Conservation (phyloP, 2,888 invertebrate genomes). For the Cordilura impudica region DNA sequence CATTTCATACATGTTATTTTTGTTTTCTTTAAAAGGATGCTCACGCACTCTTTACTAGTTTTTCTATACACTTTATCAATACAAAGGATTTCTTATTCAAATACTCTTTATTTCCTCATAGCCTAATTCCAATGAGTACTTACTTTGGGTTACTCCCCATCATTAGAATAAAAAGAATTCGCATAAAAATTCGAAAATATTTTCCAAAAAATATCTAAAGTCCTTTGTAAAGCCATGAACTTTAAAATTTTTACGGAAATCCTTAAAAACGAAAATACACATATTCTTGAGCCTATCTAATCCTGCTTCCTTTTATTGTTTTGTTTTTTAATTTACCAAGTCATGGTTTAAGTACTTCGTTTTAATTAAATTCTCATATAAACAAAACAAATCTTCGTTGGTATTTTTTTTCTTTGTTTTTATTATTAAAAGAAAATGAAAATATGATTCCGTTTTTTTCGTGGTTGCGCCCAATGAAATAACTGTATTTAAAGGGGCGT, state of each 20-base stretch:
- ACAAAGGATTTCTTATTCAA: slow-evolving; percentile 48
- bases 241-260: slow-evolving; percentile 24
- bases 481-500: slow-evolving; percentile 79
- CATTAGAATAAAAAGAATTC: slow-evolving; percentile 28
- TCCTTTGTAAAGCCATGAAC: not conserved
- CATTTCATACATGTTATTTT: slow-evolving; percentile 17
- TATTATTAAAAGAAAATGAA: slow-evolving; percentile 36
- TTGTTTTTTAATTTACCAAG: not conserved
- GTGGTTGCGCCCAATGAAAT: slow-evolving; percentile 78
- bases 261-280: slow-evolving; percentile 23
- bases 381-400: slow-evolving; percentile 6
- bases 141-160: slow-evolving; percentile 62
- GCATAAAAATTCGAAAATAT: slow-evolving; percentile 18
- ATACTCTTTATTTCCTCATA: slow-evolving; percentile 42
- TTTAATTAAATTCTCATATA: slow-evolving; percentile 1
- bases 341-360: not conserved
- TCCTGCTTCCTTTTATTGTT: not conserved
- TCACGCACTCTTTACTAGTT: slow-evolving; percentile 44
- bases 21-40: slow-evolving; percentile 42
- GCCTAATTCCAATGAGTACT: slow-evolving; percentile 64
- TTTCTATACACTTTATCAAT: slow-evolving; percentile 22
- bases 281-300: not conserved
- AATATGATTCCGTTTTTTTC: slow-evolving; percentile 70
- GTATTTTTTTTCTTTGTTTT: too few relatives aligned
- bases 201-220: not conserved